Base-by-base conservation (phyloP, 1,140 invertebrate species). In the Uloborus diversus region DNA sequence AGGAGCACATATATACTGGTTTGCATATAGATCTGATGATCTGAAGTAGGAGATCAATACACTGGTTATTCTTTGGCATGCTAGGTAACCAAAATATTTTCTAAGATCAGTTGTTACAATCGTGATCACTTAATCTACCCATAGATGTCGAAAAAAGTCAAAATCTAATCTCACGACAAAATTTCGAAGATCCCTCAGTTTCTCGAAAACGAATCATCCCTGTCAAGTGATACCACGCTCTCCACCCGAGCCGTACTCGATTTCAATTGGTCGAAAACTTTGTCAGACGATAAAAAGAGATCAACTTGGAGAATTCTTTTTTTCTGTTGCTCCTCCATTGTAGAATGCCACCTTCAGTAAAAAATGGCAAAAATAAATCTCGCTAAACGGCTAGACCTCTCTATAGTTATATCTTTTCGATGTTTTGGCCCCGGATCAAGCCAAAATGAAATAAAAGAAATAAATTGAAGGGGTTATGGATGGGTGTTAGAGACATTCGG, bases 331-430 rank as follows among this genome's bases (percentile, higher is more conserved):
- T 30, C n/a, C 25, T 53, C 59, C 69, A 73, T 30, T 42, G 69
- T 61, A 49, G 32, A 42, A 57, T 73, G 59, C 35, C 28, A n/a
- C 27, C n/a, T n/a, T 23, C 7, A 35, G 35, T 73, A 73, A 73
- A 73, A 73, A 73, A 73, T 73, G 69, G 56, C 32, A 61, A 73
- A 61, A 73, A 73, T 73, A 73, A 73, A 73, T 73, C 69, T 73
- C 61, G 56, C 61, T 73, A 73, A 35, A 47, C 33, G 53, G 61
- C n/a, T n/a, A 61, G 53, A 61, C 69, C 32, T 61, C 57, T 73
- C 53, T 61, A 73, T 61, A 61, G 53, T 61, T 61, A 73, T 73
- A 73, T 73, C 56, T 61, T 61, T 27, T 23, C 35, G 35, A 73
- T 73, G 69, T 73, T 73, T 73, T 47, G 32, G 49, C 7, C 30